Conservation (phyloP, 2,113 vertebrate species). For the Pollachius pollachius region DNA sequence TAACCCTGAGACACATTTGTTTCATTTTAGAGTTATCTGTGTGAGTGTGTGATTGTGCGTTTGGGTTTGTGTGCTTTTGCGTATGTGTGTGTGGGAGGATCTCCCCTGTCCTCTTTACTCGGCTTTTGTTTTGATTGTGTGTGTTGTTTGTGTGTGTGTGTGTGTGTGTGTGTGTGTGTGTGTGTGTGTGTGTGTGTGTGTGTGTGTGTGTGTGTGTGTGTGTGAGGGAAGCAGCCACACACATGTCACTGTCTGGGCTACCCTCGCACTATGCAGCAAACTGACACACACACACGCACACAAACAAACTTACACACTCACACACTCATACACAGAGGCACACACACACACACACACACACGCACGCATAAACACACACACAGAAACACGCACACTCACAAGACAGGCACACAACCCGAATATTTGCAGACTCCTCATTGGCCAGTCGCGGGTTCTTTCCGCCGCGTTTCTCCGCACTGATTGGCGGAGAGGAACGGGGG, state of each 20-base stretch:
- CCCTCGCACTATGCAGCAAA: slow-evolving; percentile 65
- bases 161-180: too few relatives aligned
- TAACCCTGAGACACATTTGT: too few relatives aligned
- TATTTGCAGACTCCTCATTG: slow-evolving; percentile 57
- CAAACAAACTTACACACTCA: slow-evolving; percentile 38
- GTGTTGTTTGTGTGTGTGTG: not conserved
- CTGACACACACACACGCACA: slow-evolving; percentile 11
- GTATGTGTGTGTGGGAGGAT: slow-evolving; percentile 7
- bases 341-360: not conserved
- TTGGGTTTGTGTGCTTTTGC: slow-evolving; percentile 11
- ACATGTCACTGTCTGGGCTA: slow-evolving; percentile 49
- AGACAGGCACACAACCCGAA: slow-evolving; percentile 21
- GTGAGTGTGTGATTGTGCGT: slow-evolving; percentile 9
- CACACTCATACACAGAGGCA: slow-evolving; percentile 24
- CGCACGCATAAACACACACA: slow-evolving; percentile 29
- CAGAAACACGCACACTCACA: slow-evolving; percentile 28
- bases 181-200: not conserved
- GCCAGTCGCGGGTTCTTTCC: slow-evolving; percentile 58
- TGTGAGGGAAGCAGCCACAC: slow-evolving; percentile 57
- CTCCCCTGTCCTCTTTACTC: slow-evolving; percentile 21
- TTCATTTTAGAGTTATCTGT: not conserved
- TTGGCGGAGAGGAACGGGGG: slow-evolving; percentile 53
- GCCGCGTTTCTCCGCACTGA: slow-evolving; percentile 63
- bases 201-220: not conserved
- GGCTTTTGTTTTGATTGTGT: slow-evolving; percentile 58